phyloP scores from a whole-genome alignment of 2,113 vertebrate species.

The Rhinolophus sinicus region DNA sequence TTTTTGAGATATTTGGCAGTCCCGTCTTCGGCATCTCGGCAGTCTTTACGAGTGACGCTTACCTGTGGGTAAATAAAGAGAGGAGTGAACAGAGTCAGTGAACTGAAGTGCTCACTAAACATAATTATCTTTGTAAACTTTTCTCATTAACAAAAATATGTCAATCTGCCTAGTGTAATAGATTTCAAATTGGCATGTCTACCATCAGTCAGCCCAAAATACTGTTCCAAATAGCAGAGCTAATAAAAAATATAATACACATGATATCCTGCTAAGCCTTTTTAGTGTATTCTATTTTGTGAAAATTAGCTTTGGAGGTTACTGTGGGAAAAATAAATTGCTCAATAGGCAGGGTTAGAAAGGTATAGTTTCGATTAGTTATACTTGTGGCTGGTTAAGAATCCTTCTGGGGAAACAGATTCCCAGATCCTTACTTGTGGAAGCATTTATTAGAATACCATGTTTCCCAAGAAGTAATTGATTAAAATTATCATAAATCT shows the following conservation, averaged over 20 bases:
- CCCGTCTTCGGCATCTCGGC: background rate
- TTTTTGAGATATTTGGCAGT: background rate
- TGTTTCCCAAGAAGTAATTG: background rate
- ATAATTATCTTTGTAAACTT: slow-evolving; percentile 2
- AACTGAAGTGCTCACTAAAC: background rate
- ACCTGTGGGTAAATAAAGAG: background rate
- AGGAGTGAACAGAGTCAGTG: background rate
- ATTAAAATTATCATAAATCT: too few relatives aligned
- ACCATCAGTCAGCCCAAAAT: background rate
- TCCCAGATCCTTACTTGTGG: background rate
- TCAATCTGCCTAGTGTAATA: background rate
- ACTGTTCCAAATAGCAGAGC: background rate
- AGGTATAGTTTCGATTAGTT: slow-evolving; percentile 20
- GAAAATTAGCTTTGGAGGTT: slow-evolving; percentile 8
- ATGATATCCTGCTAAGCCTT: background rate
- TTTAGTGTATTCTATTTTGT: background rate
- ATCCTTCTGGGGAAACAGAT: background rate
- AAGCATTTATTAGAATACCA: background rate
- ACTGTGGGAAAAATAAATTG: background rate
- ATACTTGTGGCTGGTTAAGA: background rate
- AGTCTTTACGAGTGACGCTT: background rate
- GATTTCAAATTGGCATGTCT: background rate
- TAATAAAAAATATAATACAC: background rate
- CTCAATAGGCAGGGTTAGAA: background rate
- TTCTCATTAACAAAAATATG: background rate